These are phyloP conservation scores for Dendronephthya gigantea DNA, from an alignment of 64 coral and sea anemone genomes.

Conservation along the genomic window DNA sequence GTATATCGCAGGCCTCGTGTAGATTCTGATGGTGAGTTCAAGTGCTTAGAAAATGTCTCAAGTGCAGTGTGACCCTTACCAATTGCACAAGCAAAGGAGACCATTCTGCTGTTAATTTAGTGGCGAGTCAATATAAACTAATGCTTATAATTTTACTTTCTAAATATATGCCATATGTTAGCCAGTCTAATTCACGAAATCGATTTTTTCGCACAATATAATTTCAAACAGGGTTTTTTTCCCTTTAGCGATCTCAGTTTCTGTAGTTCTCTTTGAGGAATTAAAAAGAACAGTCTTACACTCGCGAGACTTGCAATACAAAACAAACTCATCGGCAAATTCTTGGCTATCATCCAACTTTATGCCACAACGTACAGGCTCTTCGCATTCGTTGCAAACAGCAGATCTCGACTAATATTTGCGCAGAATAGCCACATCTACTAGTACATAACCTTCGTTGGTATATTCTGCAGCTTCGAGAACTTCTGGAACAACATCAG, in stretches of 20 bases:
- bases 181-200: too few relatives aligned
- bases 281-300: not conserved
- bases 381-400: not conserved
- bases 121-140: too few relatives aligned
- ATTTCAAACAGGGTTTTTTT: not conserved
- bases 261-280: not conserved
- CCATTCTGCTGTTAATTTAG: slow-evolving; percentile 12
- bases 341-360: not conserved
- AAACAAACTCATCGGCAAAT: not conserved
- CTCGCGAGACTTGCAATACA: not conserved
- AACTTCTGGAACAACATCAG: not conserved
- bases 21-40: not conserved
- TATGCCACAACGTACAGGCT: not conserved
- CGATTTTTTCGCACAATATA: too few relatives aligned
- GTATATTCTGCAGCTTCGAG: not conserved
- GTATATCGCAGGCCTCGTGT: not conserved
- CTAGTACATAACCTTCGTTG: not conserved
- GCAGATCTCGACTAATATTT: not conserved
- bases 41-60: not conserved
- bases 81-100: not conserved
- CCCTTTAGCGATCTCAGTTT: not conserved
- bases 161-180: too few relatives aligned
- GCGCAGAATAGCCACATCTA: not conserved
- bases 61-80: not conserved
- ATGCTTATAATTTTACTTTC: too few relatives aligned